phyloP scores from a whole-genome alignment of 2,797 vertebrate genomes.

The Cryptoprocta ferox region DNA sequence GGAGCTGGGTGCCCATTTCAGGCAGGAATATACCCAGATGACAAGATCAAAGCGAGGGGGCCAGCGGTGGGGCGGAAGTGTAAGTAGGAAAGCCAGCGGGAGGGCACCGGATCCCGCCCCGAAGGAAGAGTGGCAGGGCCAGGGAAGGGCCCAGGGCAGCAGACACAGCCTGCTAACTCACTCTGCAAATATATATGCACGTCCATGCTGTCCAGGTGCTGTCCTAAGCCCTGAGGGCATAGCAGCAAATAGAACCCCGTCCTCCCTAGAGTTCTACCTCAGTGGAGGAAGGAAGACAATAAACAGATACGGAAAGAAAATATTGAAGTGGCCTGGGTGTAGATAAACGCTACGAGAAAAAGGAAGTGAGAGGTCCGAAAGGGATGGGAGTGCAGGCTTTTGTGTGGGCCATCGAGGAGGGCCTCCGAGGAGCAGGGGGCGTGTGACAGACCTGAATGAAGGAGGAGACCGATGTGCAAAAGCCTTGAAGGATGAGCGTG shows the following conservation, averaged over 20 bases:
- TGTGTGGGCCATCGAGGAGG: not conserved
- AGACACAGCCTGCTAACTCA: rapidly evolving
- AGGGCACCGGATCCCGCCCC: not conserved
- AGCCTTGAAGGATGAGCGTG: rapidly evolving
- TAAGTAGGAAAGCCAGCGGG: not conserved
- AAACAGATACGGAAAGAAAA: not conserved
- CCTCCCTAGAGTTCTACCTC: rapidly evolving
- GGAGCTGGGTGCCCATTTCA: not conserved
- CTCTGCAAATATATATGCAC: rapidly evolving
- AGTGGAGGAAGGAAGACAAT: not conserved
- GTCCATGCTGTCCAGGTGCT: not conserved
- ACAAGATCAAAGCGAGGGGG: not conserved
- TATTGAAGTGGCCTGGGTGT: rapidly evolving
- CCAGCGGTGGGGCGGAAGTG: rapidly evolving
- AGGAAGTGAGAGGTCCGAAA: not conserved
- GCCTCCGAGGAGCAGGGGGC: not conserved
- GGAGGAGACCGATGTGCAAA: rapidly evolving
- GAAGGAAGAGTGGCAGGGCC: not conserved
- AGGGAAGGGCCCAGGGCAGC: not conserved
- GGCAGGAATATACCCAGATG: not conserved
- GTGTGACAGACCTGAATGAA: rapidly evolving
- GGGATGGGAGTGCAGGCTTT: not conserved
- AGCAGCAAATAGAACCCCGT: not conserved
- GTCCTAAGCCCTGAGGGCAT: not conserved
- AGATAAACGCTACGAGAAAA: rapidly evolving